Evolutionary conservation across 2,888 invertebrate species (phyloP), one percentile per base, ranked within the genome.

Genomic region (Scaptomyza parva): DNA sequence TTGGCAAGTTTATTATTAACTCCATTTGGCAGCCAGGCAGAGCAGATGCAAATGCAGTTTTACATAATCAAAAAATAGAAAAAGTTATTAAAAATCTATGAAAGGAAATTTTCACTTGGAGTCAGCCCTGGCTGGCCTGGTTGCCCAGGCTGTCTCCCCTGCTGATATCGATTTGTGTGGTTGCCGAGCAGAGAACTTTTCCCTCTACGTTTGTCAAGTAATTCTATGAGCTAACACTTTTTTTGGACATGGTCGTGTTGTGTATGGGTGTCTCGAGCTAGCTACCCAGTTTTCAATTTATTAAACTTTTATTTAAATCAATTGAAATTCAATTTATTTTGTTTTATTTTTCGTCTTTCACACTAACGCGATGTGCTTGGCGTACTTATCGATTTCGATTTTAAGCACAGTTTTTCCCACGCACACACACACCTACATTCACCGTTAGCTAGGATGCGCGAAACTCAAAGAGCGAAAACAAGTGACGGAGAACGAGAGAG

Each of bases 331-430:
- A 55, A 81, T 65, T 74, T 65, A 60, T 57, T 47, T 37, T 50
- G 43, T 33, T 33, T 1, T 69, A 70, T 52, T 53, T 67, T 70
- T 66, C 57, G 61, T 55, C 57, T 47, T 24, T 35, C 53, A 20
- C 59, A 33, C 61, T 24, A 55, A 28, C 62, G 71, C 66, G 35
- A 55, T 62, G 60, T 54, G 69, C 77, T 59, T 66, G 59, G 70
- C 82, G 77, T 83, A 82, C 86, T 87, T 89, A 89, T 89, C 85
- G 89, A 89, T 89, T 89, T 69, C 86, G 72, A 77, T 82, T 77
- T 77, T 67, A 79, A 75, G 66, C 80, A 54, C 54, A 63, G 45
- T 66, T 74, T 76, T 74, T 70, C 65, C 53, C 11, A 12, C 43
- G 12, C 43, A 43, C 43, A 43, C 22, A 12, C 43, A 24, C 24